Percentiles rank a stretch among this genome's conserved stretches.
These are phyloP conservation scores for Archips xylosteana DNA, from an alignment of 2,888 invertebrate species.

Conservation along the genomic window DNA sequence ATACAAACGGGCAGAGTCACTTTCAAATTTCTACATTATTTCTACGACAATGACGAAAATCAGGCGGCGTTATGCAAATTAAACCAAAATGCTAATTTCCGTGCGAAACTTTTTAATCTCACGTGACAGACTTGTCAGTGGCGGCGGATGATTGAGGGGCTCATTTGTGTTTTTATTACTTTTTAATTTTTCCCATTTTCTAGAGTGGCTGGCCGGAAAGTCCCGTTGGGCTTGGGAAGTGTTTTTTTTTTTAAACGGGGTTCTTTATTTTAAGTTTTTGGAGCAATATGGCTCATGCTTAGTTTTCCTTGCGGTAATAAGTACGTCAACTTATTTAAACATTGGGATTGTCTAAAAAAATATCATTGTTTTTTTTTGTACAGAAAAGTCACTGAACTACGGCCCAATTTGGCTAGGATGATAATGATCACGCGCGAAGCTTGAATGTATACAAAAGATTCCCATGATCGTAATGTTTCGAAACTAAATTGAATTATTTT, in stretches of 20 bases:
- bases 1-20: not conserved
- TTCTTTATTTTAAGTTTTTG: not conserved
- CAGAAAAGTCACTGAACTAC: too few relatives aligned
- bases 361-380: too few relatives aligned
- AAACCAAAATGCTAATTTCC: slow-evolving; percentile 82
- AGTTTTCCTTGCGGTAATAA: too few relatives aligned
- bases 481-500: slow-evolving; percentile 17
- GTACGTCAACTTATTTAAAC: too few relatives aligned
- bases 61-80: slow-evolving; percentile 76
- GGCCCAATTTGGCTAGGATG: too few relatives aligned
- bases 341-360: too few relatives aligned
- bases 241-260: not conserved
- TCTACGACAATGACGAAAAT: slow-evolving; percentile 55
- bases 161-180: slow-evolving; percentile 85
- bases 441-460: not conserved
- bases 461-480: not conserved
- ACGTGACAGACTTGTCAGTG: slow-evolving; percentile 74
- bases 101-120: slow-evolving; percentile 86
- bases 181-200: slow-evolving; percentile 82
- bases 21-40: not conserved
- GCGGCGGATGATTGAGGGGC: slow-evolving; percentile 84
- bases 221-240: not conserved
- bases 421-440: not conserved
- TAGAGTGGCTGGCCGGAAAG: slow-evolving; percentile 62
- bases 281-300: not conserved